Percentiles rank a stretch among this genome's conserved stretches.
Conservation (phyloP, 2,888 invertebrate genomes). For the Taenaris catops region DNA sequence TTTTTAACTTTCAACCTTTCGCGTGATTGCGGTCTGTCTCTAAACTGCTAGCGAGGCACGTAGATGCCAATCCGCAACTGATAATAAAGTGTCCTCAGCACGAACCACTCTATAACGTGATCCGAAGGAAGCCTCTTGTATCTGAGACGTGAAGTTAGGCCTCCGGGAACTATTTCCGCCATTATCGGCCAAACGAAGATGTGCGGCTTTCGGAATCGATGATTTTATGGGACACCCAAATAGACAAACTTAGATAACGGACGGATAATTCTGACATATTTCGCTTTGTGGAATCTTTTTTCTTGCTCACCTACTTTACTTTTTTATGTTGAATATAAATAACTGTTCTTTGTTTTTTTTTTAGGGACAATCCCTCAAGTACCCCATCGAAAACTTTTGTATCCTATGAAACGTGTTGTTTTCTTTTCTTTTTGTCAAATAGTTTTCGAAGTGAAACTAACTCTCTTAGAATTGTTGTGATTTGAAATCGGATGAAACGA, state of each 20-base stretch:
- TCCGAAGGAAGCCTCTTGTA: conserved; percentile 15
- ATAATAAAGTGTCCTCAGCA: conserved; percentile 21
- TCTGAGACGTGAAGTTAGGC: conserved; percentile 12
- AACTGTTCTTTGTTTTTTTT: too few species aligned
- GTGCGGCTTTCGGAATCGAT: not conserved
- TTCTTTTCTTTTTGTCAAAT: too few species aligned
- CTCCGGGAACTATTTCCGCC: conserved; percentile 6
- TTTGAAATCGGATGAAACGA: too few species aligned
- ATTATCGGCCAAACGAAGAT: conserved; percentile 6
- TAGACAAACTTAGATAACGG: conserved; percentile 4
- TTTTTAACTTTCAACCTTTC: too few species aligned
- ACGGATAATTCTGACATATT: not conserved
- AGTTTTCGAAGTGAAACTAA: too few species aligned
- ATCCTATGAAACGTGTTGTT: too few species aligned
- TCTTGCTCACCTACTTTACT: not conserved
- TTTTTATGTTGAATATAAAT: too few species aligned
- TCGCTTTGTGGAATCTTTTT: conserved; percentile 1
- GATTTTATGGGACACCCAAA: conserved; percentile 3
- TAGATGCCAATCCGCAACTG: conserved; percentile 20
- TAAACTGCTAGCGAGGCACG: conserved; percentile 13
- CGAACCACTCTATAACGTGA: conserved; percentile 20
- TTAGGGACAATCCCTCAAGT: too few species aligned
- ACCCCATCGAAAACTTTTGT: too few species aligned
- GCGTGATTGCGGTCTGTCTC: too few species aligned
- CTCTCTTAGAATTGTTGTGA: too few species aligned